Base-by-base conservation (phyloP, 2,797 vertebrate genomes). In the Harpagifer antarcticus region DNA sequence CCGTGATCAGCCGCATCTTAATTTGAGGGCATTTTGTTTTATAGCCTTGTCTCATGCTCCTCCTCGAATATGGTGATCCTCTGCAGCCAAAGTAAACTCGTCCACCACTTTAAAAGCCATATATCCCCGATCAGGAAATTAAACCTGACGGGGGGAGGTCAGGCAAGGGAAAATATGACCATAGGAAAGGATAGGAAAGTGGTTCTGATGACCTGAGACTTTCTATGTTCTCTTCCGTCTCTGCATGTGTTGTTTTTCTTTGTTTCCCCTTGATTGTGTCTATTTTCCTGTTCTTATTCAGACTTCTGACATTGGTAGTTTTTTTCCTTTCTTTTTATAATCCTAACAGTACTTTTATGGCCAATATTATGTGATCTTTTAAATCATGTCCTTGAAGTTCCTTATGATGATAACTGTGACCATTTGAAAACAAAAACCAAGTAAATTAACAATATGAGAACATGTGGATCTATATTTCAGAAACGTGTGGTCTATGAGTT, bases 31-130 rank as follows among this genome's bases (percentile, higher is more conserved):
- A 58, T 61, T 68, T 64, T 50, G 42, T 77, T 79, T 49, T 75
- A 73, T 57, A 50, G 55, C 33, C 23, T 37, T 63, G 43, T 67
- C 62, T 68, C 49, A 0, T 47, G 58, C 76, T 78, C 62, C 60
- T 77, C 70, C 69, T 75, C 9, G 2, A 68, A 68, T 40, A 72
- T 52, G 64, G 44, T 4, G 71, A 78, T 58, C 47, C 23, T 47
- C 69, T 44, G 53, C 81, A 56, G 87, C 91, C 88, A 91, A 89
- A 88, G 78, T 86, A 88, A 91, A 91, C 83, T 79, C 63, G 66
- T 80, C 74, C 50, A 43, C 72, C 16, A 48, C 82, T 82, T 68
- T 40, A 53, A 85, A 87, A 90, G 76, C 50, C 83, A 84, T 76
- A 88, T 83, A 72, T 86, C 63, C 61, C 20, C 68, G 66, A 82